Percentiles rank a stretch among this genome's conserved stretches.
phyloP scores from a whole-genome alignment of 1,140 invertebrate species.

The Lepidostoma basale region DNA sequence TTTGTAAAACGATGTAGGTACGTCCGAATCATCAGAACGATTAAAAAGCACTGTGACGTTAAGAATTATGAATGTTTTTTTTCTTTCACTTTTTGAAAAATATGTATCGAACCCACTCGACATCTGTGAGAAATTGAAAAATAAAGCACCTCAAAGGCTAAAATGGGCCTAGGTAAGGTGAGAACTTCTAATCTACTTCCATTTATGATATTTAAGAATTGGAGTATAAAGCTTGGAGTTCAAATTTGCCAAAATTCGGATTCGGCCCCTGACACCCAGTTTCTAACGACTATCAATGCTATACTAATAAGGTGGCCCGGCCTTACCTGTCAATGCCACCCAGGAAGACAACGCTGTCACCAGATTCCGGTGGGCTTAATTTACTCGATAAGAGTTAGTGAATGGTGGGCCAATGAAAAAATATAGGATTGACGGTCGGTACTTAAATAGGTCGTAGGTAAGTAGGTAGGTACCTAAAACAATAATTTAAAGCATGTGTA shows the following conservation, averaged over 20 bases:
- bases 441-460: too few relatives aligned
- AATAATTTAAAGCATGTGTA: too few relatives aligned
- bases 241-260: background rate
- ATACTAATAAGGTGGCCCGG: constrained; percentile 36
- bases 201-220: too few relatives aligned
- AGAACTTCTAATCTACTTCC: background rate
- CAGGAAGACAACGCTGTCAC: constrained; percentile 43
- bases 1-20: too few relatives aligned
- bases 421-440: too few relatives aligned
- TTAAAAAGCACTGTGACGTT: too few relatives aligned
- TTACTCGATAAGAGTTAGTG: constrained; percentile 44
- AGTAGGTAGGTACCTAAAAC: too few relatives aligned
- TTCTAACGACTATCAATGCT: constrained; percentile 34
- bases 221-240: background rate
- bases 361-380: constrained; percentile 41
- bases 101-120: background rate
- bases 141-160: background rate
- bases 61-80: too few relatives aligned
- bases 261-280: background rate
- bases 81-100: background rate
- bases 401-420: too few relatives aligned
- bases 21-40: too few relatives aligned
- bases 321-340: constrained; percentile 45
- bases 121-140: background rate
- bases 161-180: background rate